Conservation (phyloP, 1,140 invertebrate species). For the Metaphire vulgaris region DNA sequence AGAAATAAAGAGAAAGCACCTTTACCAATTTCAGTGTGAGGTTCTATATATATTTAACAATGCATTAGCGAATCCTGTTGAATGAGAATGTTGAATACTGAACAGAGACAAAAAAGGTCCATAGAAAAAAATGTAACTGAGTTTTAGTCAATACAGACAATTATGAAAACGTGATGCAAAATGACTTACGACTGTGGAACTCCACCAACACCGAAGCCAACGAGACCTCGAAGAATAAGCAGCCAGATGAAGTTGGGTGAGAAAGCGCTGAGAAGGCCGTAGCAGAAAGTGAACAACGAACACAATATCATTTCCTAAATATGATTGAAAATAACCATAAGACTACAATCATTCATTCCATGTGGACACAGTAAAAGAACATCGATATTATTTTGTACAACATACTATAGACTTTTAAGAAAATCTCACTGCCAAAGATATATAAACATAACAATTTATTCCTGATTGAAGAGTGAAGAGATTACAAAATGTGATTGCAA, state of each 20-base stretch:
- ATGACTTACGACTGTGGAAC: slow-evolving; percentile 89
- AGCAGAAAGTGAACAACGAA: slow-evolving; percentile 80
- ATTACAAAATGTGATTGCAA: no score
- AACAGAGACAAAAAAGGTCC: no score
- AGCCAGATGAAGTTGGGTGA: slow-evolving; percentile 87
- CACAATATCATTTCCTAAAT: slow-evolving; percentile 75
- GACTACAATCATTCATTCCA: slow-evolving; percentile 12
- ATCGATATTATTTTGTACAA: slow-evolving; percentile 21
- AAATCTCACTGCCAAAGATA: background rate
- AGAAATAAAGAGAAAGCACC: no score
- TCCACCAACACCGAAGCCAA: slow-evolving; percentile 92
- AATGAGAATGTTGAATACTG: no score
- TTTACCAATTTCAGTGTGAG: no score
- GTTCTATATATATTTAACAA: no score
- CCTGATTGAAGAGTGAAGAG: no score
- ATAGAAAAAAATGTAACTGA: no score
- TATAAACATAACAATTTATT: no score
- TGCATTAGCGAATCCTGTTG: no score
- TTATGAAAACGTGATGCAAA: no score
- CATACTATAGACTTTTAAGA: slow-evolving; percentile 11
- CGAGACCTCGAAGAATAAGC: slow-evolving; percentile 76
- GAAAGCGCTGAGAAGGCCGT: slow-evolving; percentile 80
- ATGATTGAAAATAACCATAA: slow-evolving; percentile 33
- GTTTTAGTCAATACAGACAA: no score
- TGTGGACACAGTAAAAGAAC: slow-evolving; percentile 25